phyloP scores from a whole-genome alignment of 2,888 invertebrate genomes.

The Osmoderma eremita region DNA sequence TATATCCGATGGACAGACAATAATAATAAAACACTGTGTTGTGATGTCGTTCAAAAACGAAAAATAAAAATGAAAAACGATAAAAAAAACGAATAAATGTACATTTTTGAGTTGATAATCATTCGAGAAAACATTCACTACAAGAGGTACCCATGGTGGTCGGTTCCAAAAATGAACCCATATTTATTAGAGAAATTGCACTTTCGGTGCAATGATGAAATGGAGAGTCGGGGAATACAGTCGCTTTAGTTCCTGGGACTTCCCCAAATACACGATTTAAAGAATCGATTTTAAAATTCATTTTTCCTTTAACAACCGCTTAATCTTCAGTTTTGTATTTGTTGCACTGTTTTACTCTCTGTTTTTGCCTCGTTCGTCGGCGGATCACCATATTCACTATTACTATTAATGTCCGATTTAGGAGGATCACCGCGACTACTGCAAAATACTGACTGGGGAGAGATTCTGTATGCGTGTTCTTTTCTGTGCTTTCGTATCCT shows the following conservation, averaged over 20 bases:
- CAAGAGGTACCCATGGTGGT: constrained; percentile 63
- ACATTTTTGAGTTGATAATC: constrained; percentile 40
- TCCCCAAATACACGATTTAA: constrained; percentile 3
- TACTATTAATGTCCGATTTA: constrained; percentile 2
- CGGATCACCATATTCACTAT: background rate
- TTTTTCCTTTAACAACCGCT: background rate
- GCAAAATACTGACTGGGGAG: constrained; percentile 50
- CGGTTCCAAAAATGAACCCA: constrained; percentile 60
- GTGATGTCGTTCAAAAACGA: constrained; percentile 33
- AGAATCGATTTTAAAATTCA: no score
- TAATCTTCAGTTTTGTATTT: background rate
- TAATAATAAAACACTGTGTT: constrained; percentile 35
- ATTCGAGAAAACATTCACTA: constrained; percentile 60
- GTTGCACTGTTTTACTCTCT: background rate
- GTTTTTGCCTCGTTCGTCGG: no score
- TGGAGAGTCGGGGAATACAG: background rate
- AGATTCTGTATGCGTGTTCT: no score
- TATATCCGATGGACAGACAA: constrained; percentile 17
- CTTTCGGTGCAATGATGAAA: constrained; percentile 54
- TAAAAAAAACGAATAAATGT: constrained; percentile 26
- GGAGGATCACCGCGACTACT: background rate
- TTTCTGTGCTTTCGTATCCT: background rate
- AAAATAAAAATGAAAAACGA: constrained; percentile 18
- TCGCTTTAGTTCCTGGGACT: background rate
- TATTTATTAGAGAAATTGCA: constrained; percentile 54